These are phyloP conservation scores for Phrynocephalus forsythii DNA, from an alignment of 2,797 vertebrate genomes.

Conservation along the genomic window DNA sequence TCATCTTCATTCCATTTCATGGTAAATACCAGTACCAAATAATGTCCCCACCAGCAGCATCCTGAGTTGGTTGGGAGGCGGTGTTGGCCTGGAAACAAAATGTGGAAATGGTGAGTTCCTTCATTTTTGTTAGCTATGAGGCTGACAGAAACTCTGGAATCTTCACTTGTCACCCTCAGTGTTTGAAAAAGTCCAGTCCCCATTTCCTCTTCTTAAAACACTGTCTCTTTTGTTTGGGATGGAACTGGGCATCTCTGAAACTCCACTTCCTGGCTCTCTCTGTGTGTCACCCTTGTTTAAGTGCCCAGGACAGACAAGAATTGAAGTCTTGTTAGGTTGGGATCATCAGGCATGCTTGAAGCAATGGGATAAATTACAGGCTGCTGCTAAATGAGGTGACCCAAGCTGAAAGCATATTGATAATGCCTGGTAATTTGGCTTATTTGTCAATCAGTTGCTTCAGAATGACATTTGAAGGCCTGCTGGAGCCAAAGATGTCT, in stretches of 20 bases:
- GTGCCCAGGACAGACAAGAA: slow-evolving; percentile 29
- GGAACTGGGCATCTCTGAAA: slow-evolving; percentile 36
- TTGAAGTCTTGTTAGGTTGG: slow-evolving; percentile 34
- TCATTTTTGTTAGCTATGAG: slow-evolving; percentile 45
- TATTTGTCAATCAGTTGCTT: slow-evolving; percentile 43
- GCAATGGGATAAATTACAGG: slow-evolving; percentile 11
- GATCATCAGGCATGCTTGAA: slow-evolving; percentile 4
- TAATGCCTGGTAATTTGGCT: slow-evolving; percentile 54
- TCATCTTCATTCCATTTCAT: slow-evolving; percentile 23
- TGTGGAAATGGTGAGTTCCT: slow-evolving; percentile 30
- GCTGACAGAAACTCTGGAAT: slow-evolving; percentile 51
- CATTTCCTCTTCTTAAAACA: slow-evolving; percentile 42
- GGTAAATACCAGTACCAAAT: background rate
- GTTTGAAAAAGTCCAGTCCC: slow-evolving; percentile 48
- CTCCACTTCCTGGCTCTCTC: slow-evolving; percentile 35
- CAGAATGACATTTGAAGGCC: background rate
- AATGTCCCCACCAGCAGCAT: background rate
- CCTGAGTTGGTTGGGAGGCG: background rate
- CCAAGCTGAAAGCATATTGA: slow-evolving; percentile 45
- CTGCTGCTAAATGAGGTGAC: slow-evolving; percentile 46
- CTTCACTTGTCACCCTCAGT: slow-evolving; percentile 21
- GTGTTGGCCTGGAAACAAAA: slow-evolving; percentile 9
- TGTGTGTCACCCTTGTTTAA: fast-evolving
- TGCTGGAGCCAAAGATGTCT: slow-evolving; percentile 33
- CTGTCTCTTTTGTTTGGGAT: slow-evolving; percentile 36